Conservation (phyloP, 2,797 vertebrate species). For the Diplodus sargus region DNA sequence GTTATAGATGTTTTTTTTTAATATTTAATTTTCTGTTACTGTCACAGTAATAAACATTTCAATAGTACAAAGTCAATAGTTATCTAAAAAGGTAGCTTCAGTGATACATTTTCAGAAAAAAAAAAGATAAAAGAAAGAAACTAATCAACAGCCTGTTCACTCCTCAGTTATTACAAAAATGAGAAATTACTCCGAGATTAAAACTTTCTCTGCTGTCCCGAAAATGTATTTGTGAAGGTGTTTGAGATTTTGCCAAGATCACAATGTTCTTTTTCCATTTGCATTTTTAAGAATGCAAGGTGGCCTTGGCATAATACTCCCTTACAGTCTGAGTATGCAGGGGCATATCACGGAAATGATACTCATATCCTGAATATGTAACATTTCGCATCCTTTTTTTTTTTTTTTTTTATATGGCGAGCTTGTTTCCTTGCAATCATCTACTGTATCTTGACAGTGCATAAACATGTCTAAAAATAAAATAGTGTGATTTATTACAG, state of each 20-base stretch:
- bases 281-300: constrained; percentile 83
- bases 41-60: constrained; percentile 41
- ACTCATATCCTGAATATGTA: constrained; percentile 58
- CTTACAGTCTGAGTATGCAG: constrained; percentile 53
- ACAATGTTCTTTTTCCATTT: constrained; percentile 87
- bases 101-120: constrained; percentile 19
- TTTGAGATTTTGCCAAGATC: constrained; percentile 84
- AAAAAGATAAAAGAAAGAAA: constrained; percentile 20
- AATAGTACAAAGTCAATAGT: constrained; percentile 40
- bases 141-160: neutral
- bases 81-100: constrained; percentile 39
- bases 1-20: constrained; percentile 39
- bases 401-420: constrained; percentile 25
- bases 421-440: constrained; percentile 51
- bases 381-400: constrained; percentile 44
- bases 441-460: constrained; percentile 47
- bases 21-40: constrained; percentile 52
- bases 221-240: constrained; percentile 53
- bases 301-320: constrained; percentile 87
- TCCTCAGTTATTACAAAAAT: constrained; percentile 47
- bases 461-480: constrained; percentile 62
- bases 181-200: constrained; percentile 24
- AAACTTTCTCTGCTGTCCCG: constrained; percentile 16
- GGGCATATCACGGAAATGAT: constrained; percentile 62
- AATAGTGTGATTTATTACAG: constrained; percentile 61